Percentiles rank a stretch among this genome's conserved stretches.
Evolutionary conservation across 35 echinoderm and acorn worm species (phyloP).

Genomic region (Apostichopus parvimensis): DNA sequence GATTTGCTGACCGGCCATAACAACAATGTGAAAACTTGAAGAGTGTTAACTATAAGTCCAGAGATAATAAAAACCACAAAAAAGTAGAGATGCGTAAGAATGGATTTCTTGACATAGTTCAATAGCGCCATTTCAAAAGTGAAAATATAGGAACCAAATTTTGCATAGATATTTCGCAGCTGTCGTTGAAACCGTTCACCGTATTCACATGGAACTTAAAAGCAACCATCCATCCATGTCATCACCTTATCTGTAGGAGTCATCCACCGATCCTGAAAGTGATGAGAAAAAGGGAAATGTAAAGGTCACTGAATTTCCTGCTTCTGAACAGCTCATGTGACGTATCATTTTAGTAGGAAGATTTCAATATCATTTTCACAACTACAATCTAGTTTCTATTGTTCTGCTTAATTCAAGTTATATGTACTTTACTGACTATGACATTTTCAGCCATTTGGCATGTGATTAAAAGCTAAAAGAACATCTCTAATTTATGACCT

Average conservation of each 20-base stretch:
- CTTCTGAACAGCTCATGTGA: too few relatives aligned
- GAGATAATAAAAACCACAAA: conserved; percentile 69
- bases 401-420: too few relatives aligned
- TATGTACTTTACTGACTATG: too few relatives aligned
- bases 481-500: too few relatives aligned
- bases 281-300: neutral
- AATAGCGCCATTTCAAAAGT: conserved; percentile 14
- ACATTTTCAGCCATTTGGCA: too few relatives aligned
- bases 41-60: conserved; percentile 64
- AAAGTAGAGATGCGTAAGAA: conserved; percentile 54
- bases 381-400: too few relatives aligned
- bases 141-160: neutral
- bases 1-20: conserved; percentile 76
- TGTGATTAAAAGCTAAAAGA: too few relatives aligned
- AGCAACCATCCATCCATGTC: conserved; percentile 2
- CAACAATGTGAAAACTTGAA: conserved; percentile 69
- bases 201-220: neutral
- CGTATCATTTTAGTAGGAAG: too few relatives aligned
- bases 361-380: too few relatives aligned
- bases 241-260: neutral
- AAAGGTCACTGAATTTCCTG: neutral
- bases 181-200: neutral
- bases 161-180: conserved; percentile 8
- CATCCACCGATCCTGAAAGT: neutral
- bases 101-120: conserved; percentile 13